phyloP scores from a whole-genome alignment of 1,140 invertebrate species.

The Orius laevigatus region DNA sequence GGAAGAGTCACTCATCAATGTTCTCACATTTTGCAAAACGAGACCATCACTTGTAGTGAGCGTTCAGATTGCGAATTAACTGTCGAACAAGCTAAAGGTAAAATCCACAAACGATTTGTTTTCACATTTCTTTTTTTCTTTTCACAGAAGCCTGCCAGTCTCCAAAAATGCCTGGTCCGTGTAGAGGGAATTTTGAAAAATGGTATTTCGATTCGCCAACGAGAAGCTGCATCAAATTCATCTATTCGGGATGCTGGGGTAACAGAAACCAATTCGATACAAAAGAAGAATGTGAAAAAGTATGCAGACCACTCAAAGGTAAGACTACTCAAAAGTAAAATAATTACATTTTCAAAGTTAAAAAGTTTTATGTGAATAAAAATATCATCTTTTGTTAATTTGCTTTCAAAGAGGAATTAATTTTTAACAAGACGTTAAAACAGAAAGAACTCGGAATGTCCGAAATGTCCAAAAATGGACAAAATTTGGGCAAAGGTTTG shows the following conservation, averaged over 20 bases:
- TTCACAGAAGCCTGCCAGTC: constrained; percentile 18
- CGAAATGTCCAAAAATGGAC: no score
- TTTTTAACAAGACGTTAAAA: no score
- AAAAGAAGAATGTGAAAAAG: constrained; percentile 29
- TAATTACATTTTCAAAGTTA: no score
- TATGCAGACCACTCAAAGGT: constrained; percentile 4
- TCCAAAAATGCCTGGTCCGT: constrained; percentile 18
- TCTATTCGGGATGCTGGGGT: constrained; percentile 56
- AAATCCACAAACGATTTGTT: not conserved
- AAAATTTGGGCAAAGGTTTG: no score
- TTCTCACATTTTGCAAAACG: not conserved
- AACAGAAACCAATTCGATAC: constrained; percentile 57
- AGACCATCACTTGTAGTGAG: not conserved
- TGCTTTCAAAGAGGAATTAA: no score
- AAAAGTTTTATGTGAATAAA: no score
- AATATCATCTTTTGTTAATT: no score
- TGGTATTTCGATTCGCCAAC: constrained; percentile 37
- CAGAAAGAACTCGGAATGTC: no score
- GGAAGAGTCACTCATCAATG: not conserved
- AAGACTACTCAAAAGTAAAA: no score
- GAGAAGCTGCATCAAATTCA: constrained; percentile 46
- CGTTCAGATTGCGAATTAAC: constrained; percentile 10
- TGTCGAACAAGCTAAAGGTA: constrained; percentile 14
- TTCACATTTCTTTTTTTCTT: constrained; percentile 3
- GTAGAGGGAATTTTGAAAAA: constrained; percentile 16